A percentile compares a stretch with the other conserved stretches of the same genome.
These are phyloP conservation scores for Oscheius sp. DNA, from an alignment of 2,888 invertebrate genomes.

Conservation along the genomic window DNA sequence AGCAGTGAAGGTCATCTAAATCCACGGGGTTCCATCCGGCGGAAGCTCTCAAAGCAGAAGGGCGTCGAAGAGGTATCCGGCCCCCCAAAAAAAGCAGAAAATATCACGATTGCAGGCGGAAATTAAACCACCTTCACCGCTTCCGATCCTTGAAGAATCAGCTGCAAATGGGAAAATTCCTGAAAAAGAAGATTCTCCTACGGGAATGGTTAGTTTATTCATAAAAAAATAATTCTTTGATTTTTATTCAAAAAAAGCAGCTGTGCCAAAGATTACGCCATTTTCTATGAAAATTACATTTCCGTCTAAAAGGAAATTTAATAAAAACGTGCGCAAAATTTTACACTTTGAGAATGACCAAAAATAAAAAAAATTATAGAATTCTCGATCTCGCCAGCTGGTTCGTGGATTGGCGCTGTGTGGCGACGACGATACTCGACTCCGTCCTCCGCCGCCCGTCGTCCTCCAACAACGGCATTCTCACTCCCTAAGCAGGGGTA, in stretches of 20 bases:
- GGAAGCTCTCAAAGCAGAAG: conserved; percentile 52
- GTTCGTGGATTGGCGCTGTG: conserved; percentile 39
- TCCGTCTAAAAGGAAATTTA: not conserved
- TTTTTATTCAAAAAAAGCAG: conserved; percentile 24
- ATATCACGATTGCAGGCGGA: not conserved
- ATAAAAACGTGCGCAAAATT: not conserved
- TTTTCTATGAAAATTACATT: not conserved
- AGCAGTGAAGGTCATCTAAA: conserved; percentile 17
- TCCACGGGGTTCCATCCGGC: conserved; percentile 26
- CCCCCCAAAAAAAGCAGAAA: not conserved
- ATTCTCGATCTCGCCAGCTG: conserved; percentile 33
- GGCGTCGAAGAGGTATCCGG: conserved; percentile 42
- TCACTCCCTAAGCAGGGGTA: conserved; percentile 38
- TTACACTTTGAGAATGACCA: not conserved
- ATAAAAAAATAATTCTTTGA: no score
- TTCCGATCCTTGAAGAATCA: not conserved
- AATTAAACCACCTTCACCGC: not conserved
- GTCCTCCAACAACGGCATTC: conserved; percentile 15
- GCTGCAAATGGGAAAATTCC: not conserved
- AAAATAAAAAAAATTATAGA: conserved; percentile 18
- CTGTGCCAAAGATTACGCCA: conserved; percentile 34
- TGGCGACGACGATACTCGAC: conserved; percentile 49
- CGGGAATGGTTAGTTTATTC: conserved; percentile 9
- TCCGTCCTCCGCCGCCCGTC: conserved; percentile 41
- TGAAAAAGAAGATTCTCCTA: conserved; percentile 22